These are phyloP conservation scores for Toxotes lorentzi DNA, from an alignment of 2,797 vertebrate genomes.

Conservation along the genomic window DNA sequence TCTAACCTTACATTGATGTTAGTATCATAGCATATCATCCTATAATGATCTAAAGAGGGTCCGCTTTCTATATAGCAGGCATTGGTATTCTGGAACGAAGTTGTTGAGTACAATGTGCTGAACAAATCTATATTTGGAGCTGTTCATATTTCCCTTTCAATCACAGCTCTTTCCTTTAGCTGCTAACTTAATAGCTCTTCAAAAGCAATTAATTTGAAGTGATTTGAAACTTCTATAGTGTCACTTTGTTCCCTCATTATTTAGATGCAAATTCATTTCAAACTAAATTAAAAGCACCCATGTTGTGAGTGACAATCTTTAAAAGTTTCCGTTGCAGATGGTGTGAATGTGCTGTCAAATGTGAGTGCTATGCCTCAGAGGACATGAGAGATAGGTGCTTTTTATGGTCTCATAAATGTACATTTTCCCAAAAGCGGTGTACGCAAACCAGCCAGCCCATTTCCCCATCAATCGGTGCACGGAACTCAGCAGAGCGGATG, in stretches of 20 bases:
- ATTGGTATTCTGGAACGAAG: slow-evolving; percentile 26
- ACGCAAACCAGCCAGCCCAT: slow-evolving; percentile 49
- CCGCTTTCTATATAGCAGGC: not conserved
- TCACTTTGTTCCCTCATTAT: slow-evolving; percentile 51
- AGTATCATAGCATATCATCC: slow-evolving; percentile 33
- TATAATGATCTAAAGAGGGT: slow-evolving; percentile 14
- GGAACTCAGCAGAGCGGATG: slow-evolving; percentile 62
- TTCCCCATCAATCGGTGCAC: slow-evolving; percentile 56
- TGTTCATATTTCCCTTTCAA: slow-evolving; percentile 43
- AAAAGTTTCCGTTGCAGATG: slow-evolving; percentile 22
- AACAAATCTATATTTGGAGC: slow-evolving; percentile 24
- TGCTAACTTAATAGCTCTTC: slow-evolving; percentile 46
- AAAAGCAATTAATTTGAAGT: slow-evolving; percentile 61
- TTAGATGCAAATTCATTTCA: slow-evolving; percentile 52
- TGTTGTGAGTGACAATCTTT: slow-evolving; percentile 54
- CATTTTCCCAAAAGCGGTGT: slow-evolving; percentile 54
- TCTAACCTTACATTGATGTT: slow-evolving; percentile 27
- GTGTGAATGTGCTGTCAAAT: slow-evolving; percentile 39
- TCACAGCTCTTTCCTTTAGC: slow-evolving; percentile 38
- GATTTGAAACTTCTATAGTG: slow-evolving; percentile 51
- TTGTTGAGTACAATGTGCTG: slow-evolving; percentile 1
- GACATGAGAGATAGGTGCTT: slow-evolving; percentile 60
- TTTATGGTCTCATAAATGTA: slow-evolving; percentile 58
- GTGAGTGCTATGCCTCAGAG: slow-evolving; percentile 44
- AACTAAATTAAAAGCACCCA: slow-evolving; percentile 49